These are phyloP conservation scores for Myxocyprinus asiaticus DNA, from an alignment of 2,113 vertebrate species.

Conservation along the genomic window DNA sequence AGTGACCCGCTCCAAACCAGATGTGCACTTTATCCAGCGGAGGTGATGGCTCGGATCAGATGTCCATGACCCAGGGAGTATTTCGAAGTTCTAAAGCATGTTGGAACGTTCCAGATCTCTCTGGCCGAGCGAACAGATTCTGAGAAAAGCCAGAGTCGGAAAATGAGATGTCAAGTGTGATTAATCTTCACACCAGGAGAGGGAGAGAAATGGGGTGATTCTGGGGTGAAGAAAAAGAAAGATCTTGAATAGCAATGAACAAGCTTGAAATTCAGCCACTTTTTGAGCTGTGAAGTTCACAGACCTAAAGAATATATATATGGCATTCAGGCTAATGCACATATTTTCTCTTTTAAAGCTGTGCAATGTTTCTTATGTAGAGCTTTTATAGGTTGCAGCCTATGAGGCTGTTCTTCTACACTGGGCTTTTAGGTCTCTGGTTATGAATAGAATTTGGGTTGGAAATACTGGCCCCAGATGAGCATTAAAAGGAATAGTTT, in stretches of 20 bases:
- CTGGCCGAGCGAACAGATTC: background rate
- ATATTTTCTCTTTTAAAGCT: background rate
- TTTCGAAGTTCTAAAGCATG: background rate
- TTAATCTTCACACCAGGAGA: conserved; percentile 38
- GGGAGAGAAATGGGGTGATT: conserved; percentile 26
- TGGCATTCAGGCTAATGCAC: conserved; percentile 10
- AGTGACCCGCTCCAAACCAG: background rate
- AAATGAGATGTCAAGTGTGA: conserved; percentile 44
- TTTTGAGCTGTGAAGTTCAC: background rate
- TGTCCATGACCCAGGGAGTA: background rate
- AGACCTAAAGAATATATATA: background rate
- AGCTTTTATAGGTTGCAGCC: background rate
- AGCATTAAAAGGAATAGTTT: background rate
- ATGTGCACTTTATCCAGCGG: background rate
- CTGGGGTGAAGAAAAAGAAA: conserved; percentile 29
- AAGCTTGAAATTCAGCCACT: conserved; percentile 25
- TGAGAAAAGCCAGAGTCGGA: conserved; percentile 11
- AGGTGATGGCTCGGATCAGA: background rate
- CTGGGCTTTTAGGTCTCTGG: background rate
- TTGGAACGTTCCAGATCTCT: background rate
- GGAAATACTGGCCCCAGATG: background rate
- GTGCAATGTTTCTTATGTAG: background rate
- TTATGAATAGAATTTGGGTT: background rate
- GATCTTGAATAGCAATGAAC: conserved; percentile 21
- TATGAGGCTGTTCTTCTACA: background rate